Conservation (phyloP, 2,113 vertebrate species). For the Pleuronectes platessa region DNA sequence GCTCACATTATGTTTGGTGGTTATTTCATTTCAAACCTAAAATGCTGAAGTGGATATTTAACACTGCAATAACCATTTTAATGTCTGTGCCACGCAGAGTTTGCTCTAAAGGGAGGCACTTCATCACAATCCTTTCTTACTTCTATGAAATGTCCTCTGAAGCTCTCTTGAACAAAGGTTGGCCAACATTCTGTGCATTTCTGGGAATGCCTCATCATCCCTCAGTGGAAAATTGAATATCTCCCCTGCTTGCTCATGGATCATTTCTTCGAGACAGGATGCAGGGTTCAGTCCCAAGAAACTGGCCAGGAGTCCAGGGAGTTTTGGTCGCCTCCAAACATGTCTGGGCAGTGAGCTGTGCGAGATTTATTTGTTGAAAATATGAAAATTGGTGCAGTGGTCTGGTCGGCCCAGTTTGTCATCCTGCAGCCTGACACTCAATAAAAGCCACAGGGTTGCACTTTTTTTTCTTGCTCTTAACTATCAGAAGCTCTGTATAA, state of each 20-base stretch:
- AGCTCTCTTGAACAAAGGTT: not conserved
- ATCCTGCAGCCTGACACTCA: not conserved
- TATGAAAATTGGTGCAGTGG: constrained; percentile 11
- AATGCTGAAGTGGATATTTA: too few relatives aligned
- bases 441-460: not conserved
- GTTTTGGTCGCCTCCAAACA: constrained; percentile 48
- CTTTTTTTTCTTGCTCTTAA: constrained; percentile 15
- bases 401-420: constrained; percentile 21
- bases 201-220: constrained; percentile 25
- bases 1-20: not conserved
- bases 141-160: not conserved
- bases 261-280: constrained; percentile 51
- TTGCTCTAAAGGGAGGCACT: too few relatives aligned
- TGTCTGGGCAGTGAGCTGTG: constrained; percentile 51
- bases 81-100: too few relatives aligned
- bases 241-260: constrained; percentile 26
- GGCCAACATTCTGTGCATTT: constrained; percentile 7
- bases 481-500: not conserved
- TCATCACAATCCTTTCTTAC: not conserved
- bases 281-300: constrained; percentile 32
- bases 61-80: not conserved
- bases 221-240: constrained; percentile 25
- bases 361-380: constrained; percentile 47
- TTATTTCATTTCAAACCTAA: constrained; percentile 1
- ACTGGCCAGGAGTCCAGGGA: constrained; percentile 41